Evolutionary conservation across 2,888 invertebrate genomes (phyloP).

Genomic region (Acrobasis suavella): DNA sequence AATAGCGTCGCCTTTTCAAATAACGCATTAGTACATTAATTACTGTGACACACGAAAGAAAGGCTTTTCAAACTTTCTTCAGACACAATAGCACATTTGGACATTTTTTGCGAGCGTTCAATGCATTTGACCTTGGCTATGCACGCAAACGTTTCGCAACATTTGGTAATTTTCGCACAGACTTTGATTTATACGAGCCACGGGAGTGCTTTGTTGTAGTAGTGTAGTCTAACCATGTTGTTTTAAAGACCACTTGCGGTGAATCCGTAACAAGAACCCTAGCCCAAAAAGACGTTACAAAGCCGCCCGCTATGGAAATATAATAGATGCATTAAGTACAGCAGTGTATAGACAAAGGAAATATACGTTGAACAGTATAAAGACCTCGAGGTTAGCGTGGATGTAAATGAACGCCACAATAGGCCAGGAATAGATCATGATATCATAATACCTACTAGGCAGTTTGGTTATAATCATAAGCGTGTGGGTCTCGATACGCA

Average conservation of each 20-base stretch:
- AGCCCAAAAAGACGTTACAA: constrained; percentile 47
- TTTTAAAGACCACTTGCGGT: constrained; percentile 74
- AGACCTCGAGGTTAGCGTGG: constrained; percentile 59
- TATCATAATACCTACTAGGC: constrained; percentile 64
- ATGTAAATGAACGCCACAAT: constrained; percentile 58
- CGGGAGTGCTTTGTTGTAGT: constrained; percentile 57
- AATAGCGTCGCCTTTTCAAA: constrained; percentile 48
- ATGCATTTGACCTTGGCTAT: constrained; percentile 66
- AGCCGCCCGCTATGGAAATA: constrained; percentile 47
- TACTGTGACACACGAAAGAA: constrained; percentile 66
- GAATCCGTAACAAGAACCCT: constrained; percentile 56
- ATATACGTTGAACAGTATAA: constrained; percentile 47
- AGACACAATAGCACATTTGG: constrained; percentile 48
- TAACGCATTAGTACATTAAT: constrained; percentile 72
- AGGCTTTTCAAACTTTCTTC: constrained; percentile 62
- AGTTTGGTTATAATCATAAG: constrained; percentile 52
- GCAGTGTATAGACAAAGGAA: constrained; percentile 54
- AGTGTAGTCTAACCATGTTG: constrained; percentile 49
- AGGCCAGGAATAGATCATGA: constrained; percentile 71
- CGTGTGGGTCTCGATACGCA: constrained; percentile 38
- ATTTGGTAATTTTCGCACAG: constrained; percentile 73
- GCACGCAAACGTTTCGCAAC: constrained; percentile 64
- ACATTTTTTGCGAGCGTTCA: constrained; percentile 50
- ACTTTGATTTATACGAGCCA: constrained; percentile 67
- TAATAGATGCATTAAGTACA: constrained; percentile 59